A percentile compares a stretch with the other conserved stretches of the same genome.
These are phyloP conservation scores for Scophthalmus maximus DNA, from an alignment of 2,113 vertebrate genomes.

Conservation along the genomic window DNA sequence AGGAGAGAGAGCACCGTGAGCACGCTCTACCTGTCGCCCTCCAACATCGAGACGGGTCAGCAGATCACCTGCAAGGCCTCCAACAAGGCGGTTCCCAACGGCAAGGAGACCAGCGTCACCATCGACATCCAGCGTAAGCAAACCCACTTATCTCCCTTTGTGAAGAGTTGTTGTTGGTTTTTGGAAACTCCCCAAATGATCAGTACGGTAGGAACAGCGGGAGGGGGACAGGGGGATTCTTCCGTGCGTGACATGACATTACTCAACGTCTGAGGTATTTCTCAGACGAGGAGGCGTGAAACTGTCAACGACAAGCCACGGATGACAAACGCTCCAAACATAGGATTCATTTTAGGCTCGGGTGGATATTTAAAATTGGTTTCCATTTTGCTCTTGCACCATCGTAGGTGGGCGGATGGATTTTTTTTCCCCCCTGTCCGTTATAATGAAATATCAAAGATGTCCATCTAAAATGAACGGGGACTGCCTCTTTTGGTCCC, in stretches of 20 bases:
- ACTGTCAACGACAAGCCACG: constrained; percentile 35
- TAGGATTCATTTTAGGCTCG: constrained; percentile 50
- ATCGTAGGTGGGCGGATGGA: constrained; percentile 38
- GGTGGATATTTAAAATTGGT: constrained; percentile 67
- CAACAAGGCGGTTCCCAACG: constrained; percentile 94
- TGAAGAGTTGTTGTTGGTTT: too few species aligned
- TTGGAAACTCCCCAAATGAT: too few species aligned
- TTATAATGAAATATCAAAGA: constrained; percentile 61
- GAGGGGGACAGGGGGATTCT: rapidly evolving
- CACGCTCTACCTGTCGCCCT: constrained; percentile 91
- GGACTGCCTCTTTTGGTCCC: constrained; percentile 52
- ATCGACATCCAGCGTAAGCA: constrained; percentile 98
- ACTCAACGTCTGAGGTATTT: constrained; percentile 30
- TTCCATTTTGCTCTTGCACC: constrained; percentile 45
- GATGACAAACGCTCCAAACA: constrained; percentile 46
- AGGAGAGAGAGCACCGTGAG: constrained; percentile 95
- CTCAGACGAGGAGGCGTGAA: constrained; percentile 23
- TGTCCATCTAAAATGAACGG: constrained; percentile 63
- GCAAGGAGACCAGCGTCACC: constrained; percentile 95
- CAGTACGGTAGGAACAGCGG: too few species aligned
- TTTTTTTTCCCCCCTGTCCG: constrained; percentile 31
- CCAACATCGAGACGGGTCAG: constrained; percentile 94
- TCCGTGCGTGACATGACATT: background rate
- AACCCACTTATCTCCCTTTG: background rate
- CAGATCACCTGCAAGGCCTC: constrained; percentile 93